Base-by-base conservation (phyloP, 2,113 vertebrate species). In the Odontesthes bonariensis region DNA sequence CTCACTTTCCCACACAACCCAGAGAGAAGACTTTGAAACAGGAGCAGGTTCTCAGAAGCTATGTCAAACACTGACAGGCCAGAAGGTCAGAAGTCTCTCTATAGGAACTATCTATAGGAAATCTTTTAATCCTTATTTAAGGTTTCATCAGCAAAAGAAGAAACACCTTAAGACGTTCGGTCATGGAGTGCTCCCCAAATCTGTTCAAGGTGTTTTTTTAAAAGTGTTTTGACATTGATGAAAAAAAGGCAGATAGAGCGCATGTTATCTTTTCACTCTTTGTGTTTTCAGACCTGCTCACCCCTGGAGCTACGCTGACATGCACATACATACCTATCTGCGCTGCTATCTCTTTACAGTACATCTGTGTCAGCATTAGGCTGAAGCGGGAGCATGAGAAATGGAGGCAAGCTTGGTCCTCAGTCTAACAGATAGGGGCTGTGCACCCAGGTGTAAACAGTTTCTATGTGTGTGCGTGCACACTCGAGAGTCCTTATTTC, bases 351-450 rank as follows among this genome's bases (percentile, higher is more conserved):
- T 93, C 72, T 81, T 67, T 66, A 76, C 81, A 79, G 76, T 85
- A 80, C 60, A 86, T 87, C 92, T 87, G 87, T 83, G 91, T 93
- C 91, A 92, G 92, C 91, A 91, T 58, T 33, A 62, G 81, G 83
- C 84, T 65, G 71, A 84, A 76, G 69, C 83, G 38, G 82, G 79
- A 83, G 69, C 89, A 81, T 93, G 92, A 92, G 91, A 91, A 92
- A 90, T 74, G 81, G 79, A 87, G 88, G 82, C 82, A 3, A 75
- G 79, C 78, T 86, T 40, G 42, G 91, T 88, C 90, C 88, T 87
- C 90, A 91, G 91, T 82, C 74, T 79, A 73, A 47, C 61, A 71
- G 73, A 93, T 92, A 88, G 82, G 91, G 92, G 92, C 69, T 66
- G 79, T 69, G 83, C 60, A 69, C 74, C 82, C 82, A 61, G 73